Evolutionary conservation across 2,113 vertebrate genomes (phyloP).

Genomic region (Hystrix brachyura): DNA sequence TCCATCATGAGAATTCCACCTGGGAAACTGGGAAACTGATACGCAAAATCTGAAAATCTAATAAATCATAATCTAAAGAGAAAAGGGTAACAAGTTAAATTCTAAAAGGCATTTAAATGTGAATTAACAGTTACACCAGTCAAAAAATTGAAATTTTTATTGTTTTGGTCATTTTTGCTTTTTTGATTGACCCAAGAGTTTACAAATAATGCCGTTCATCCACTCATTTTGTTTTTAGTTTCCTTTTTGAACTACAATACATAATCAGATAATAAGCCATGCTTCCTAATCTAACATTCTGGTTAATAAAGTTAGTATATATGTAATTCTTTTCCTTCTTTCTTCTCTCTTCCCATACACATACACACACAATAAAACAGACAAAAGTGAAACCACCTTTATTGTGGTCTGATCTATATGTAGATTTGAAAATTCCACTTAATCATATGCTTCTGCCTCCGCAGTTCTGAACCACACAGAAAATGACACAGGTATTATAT

Average conservation of each 20-base stretch:
- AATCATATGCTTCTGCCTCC: neutral
- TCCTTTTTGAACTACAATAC: neutral
- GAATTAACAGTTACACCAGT: neutral
- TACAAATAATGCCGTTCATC: slow-evolving; percentile 28
- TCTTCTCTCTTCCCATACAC: neutral
- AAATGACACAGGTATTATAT: neutral
- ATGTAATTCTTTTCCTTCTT: neutral
- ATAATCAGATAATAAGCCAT: neutral
- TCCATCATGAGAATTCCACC: neutral
- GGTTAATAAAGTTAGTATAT: neutral
- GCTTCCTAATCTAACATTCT: neutral
- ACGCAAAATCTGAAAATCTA: neutral
- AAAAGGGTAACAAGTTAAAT: slow-evolving; percentile 21
- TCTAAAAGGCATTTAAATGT: neutral
- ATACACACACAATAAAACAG: neutral
- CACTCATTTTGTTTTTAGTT: slow-evolving; percentile 10
- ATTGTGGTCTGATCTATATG: neutral
- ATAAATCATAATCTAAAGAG: neutral
- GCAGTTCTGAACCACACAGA: neutral
- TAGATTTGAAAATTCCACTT: slow-evolving; percentile 1
- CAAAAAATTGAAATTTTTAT: neutral
- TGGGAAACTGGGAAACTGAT: slow-evolving; percentile 19
- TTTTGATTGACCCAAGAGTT: neutral
- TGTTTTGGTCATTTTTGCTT: neutral
- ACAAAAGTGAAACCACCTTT: neutral